These are phyloP conservation scores for Corapipo altera DNA, from an alignment of 2,113 vertebrate species.

Conservation along the genomic window DNA sequence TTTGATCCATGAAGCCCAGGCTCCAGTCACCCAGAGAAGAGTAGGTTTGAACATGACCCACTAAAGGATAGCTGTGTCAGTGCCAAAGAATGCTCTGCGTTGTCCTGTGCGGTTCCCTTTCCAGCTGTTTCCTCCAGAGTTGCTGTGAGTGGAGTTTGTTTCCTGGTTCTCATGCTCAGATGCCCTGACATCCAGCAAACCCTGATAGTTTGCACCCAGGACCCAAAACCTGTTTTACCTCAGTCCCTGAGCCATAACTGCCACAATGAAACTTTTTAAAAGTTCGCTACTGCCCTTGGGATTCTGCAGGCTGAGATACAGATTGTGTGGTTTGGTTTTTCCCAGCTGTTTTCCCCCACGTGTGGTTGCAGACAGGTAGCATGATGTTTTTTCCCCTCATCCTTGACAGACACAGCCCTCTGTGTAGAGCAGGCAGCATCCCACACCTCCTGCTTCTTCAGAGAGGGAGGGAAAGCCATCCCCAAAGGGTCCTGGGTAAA, in stretches of 20 bases:
- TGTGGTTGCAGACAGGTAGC: neutral
- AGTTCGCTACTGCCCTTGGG: too few species aligned
- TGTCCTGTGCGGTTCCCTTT: neutral
- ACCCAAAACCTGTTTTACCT: neutral
- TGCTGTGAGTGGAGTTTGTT: neutral
- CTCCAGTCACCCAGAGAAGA: neutral
- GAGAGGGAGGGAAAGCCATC: neutral
- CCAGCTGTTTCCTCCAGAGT: neutral
- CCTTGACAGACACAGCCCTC: neutral
- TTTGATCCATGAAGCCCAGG: fast-evolving
- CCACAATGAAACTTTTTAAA: neutral
- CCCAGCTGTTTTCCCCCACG: neutral
- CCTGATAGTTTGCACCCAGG: neutral
- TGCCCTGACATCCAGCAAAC: neutral
- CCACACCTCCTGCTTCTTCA: neutral
- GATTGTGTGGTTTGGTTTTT: neutral
- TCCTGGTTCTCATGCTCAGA: neutral
- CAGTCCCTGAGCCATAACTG: fast-evolving
- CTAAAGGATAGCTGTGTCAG: fast-evolving
- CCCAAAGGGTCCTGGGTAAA: fast-evolving
- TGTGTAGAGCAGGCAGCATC: neutral
- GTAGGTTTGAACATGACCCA: neutral
- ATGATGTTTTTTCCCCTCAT: neutral
- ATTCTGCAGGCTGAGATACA: neutral
- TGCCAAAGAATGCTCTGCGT: neutral